phyloP scores from a whole-genome alignment of 2,888 invertebrate species.

The Cataglyphis altisquamis region DNA sequence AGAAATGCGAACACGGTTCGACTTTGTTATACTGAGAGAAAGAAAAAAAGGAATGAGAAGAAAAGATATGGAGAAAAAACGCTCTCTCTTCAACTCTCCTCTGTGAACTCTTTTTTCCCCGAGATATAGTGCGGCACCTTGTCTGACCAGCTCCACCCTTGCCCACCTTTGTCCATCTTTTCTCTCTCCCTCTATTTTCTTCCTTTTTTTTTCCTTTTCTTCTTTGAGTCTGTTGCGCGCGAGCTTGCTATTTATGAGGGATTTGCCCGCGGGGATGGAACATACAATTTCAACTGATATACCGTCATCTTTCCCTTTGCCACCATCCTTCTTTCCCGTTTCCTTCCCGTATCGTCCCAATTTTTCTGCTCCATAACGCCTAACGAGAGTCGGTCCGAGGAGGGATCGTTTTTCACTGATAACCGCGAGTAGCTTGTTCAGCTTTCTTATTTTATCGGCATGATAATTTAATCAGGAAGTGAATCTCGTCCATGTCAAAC shows the following conservation, averaged over 20 bases:
- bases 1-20: conserved; percentile 37
- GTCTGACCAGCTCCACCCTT: conserved; percentile 32
- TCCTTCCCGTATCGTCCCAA: conserved; percentile 65
- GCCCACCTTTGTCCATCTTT: conserved; percentile 1
- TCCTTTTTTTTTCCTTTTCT: conserved; percentile 9
- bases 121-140: conserved; percentile 57
- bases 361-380: conserved; percentile 76
- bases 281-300: conserved; percentile 73
- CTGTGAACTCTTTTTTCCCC: conserved; percentile 47
- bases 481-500: conserved; percentile 1
- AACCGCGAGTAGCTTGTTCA: conserved; percentile 53
- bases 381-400: conserved; percentile 69
- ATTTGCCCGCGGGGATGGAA: conserved; percentile 64
- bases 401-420: conserved; percentile 69
- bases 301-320: conserved; percentile 16
- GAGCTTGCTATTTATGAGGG: conserved; percentile 78
- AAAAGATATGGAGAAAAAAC: background rate
- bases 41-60: background rate
- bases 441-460: conserved; percentile 59
- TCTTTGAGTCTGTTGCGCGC: conserved; percentile 63
- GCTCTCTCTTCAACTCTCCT: conserved; percentile 32
- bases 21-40: conserved; percentile 43
- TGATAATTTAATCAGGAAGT: background rate
- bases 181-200: background rate
- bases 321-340: conserved; percentile 4